phyloP scores from a whole-genome alignment of 2,113 vertebrate species.

The Dasyprocta punctata region DNA sequence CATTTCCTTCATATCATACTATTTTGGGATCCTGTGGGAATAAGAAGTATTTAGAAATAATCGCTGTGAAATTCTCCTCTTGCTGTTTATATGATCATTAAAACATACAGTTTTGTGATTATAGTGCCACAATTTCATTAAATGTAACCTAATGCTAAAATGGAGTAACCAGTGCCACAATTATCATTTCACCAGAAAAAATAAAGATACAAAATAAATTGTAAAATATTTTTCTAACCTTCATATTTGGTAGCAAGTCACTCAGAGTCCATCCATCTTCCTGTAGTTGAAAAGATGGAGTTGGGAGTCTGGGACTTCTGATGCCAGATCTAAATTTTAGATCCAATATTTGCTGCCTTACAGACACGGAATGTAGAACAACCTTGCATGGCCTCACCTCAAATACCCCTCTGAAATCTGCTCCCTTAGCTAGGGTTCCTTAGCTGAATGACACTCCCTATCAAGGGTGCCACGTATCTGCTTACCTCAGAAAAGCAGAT shows the following conservation, averaged over 20 bases:
- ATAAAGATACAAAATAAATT: background rate
- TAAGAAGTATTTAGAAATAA: background rate
- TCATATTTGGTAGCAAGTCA: background rate
- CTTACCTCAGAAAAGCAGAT: background rate
- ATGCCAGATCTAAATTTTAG: background rate
- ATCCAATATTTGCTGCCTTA: background rate
- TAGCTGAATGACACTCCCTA: background rate
- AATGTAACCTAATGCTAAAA: background rate
- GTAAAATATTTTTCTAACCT: background rate
- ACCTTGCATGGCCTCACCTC: background rate
- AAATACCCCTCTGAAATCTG: background rate
- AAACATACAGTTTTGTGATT: background rate
- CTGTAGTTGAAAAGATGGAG: background rate
- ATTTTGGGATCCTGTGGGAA: background rate
- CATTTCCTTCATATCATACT: accelerated
- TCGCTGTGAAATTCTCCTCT: background rate
- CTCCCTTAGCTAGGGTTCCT: accelerated
- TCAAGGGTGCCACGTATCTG: background rate
- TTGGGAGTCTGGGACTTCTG: accelerated
- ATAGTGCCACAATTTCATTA: background rate
- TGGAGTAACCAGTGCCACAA: background rate
- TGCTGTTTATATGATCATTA: background rate
- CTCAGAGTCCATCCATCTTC: background rate
- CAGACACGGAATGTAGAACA: background rate
- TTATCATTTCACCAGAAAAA: background rate